Base-by-base conservation (phyloP, 2,113 vertebrate genomes). In the Zosterops lateralis region DNA sequence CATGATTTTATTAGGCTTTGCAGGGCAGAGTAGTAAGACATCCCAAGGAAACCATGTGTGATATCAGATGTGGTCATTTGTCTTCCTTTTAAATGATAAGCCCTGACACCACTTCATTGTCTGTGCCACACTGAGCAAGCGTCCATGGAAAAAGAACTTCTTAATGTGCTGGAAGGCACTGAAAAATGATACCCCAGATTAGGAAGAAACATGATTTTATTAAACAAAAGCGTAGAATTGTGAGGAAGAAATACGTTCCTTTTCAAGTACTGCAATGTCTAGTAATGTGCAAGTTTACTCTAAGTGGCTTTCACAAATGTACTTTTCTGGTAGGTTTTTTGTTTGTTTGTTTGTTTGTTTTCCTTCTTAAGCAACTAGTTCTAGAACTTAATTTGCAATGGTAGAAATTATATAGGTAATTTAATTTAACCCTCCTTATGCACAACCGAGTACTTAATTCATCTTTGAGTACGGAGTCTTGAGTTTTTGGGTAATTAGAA, bases 41-140 rank as follows among this genome's bases (percentile, higher is more conserved):
- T 94, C 93, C 92, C 86, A 89, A 86, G 87, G 96, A 97, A 98
- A 91, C 80, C 92, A 90, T 96, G 96, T 93, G 21, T 97, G 97
- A 68, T 96, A 97, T 97, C 95, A 84, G 92, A 96, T 96, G 87
- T 97, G 96, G 96, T 96, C 95, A 95, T 97, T 97, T 95, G 76
- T 97, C 95, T 97, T 96, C 80, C 71, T 88, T 92, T 96, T 97
- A 96, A 97, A 84, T 96, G 34, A 95, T 96, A 84, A 93, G 61
- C 53, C 90, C 83, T 96, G 96, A 96, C 96, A 96, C 51, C 54
- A 82, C 87, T 95, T 95, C 74, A 65, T 91, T 97, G 94, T 96
- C 93, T 53, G 73, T 94, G 92, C 93, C 84, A 75, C 92, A 84
- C 64, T 93, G 81, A 96, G 21, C 89, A 94, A 97, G 68, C 80